These are phyloP conservation scores for Psittacula cyanocephala DNA, from an alignment of 2,113 vertebrate species.

Conservation along the genomic window DNA sequence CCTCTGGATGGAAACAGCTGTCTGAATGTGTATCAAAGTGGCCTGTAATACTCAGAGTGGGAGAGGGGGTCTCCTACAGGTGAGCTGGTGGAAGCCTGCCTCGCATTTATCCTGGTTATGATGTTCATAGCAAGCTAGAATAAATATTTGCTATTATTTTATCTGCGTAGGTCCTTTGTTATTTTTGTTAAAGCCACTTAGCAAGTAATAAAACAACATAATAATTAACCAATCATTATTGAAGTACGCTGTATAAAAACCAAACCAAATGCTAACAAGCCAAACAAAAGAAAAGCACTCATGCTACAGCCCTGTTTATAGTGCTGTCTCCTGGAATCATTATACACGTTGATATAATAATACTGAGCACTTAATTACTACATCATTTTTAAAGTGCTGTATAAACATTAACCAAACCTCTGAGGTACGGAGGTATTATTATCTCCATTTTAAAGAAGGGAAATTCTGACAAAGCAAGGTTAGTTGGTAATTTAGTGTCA, in stretches of 20 bases:
- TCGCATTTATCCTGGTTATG: neutral
- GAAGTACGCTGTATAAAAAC: constrained; percentile 19
- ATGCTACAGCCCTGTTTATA: constrained; percentile 29
- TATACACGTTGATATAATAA: constrained; percentile 52
- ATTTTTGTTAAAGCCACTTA: constrained; percentile 25
- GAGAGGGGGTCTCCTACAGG: neutral
- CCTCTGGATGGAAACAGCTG: neutral
- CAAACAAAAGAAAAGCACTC: constrained; percentile 40
- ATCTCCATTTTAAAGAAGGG: constrained; percentile 11
- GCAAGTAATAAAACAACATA: constrained; percentile 1
- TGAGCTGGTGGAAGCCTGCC: neutral
- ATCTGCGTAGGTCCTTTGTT: neutral
- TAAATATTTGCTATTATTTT: neutral
- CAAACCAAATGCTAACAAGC: constrained; percentile 40
- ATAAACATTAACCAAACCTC: constrained; percentile 59
- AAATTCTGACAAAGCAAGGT: neutral
- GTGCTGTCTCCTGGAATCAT: constrained; percentile 45
- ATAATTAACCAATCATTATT: constrained; percentile 46
- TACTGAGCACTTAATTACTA: constrained; percentile 59
- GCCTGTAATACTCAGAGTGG: neutral
- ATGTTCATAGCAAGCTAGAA: neutral
- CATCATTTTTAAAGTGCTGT: constrained; percentile 48
- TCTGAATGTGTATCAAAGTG: neutral
- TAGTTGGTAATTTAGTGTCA: neutral
- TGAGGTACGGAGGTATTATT: constrained; percentile 54